Evolutionary conservation across 2,797 vertebrate genomes (phyloP).

Genomic region (Craterocephalus amniculus): DNA sequence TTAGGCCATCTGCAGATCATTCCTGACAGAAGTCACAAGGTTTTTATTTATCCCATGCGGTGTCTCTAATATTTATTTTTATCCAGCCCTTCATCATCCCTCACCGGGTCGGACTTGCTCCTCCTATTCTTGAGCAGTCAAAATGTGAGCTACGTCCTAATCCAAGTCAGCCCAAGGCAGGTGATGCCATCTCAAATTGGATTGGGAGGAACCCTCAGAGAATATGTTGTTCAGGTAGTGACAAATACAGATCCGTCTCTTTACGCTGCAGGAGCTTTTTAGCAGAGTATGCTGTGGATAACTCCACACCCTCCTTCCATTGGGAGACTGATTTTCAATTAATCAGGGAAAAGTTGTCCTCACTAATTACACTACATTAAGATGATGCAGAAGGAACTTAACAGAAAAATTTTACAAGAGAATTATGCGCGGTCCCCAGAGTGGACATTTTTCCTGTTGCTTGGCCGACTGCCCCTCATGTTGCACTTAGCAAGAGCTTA

Average conservation of each 20-base stretch:
- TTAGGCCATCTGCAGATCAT: slow-evolving; percentile 19
- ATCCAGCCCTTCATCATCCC: slow-evolving; percentile 47
- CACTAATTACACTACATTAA: slow-evolving; percentile 67
- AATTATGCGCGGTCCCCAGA: slow-evolving; percentile 50
- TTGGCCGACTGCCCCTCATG: slow-evolving; percentile 31
- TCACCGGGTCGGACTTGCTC: slow-evolving; percentile 56
- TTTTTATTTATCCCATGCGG: slow-evolving; percentile 44
- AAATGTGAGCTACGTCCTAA: slow-evolving; percentile 30
- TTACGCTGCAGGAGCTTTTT: slow-evolving; percentile 40
- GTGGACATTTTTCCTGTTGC: slow-evolving; percentile 47
- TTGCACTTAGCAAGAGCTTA: slow-evolving; percentile 53
- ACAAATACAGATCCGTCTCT: slow-evolving; percentile 38
- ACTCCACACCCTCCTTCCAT: slow-evolving; percentile 16
- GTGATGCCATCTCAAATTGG: slow-evolving; percentile 47
- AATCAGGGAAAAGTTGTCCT: slow-evolving; percentile 60
- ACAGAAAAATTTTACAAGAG: slow-evolving; percentile 45
- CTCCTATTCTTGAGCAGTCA: slow-evolving; percentile 21
- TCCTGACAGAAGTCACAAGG: slow-evolving; percentile 29
- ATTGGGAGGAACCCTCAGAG: slow-evolving; percentile 41
- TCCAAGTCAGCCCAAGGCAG: slow-evolving; percentile 19
- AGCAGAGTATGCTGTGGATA: slow-evolving; percentile 43
- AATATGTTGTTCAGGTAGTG: slow-evolving; percentile 49
- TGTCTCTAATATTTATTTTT: slow-evolving; percentile 49
- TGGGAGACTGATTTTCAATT: slow-evolving; percentile 67
- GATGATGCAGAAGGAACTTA: slow-evolving; percentile 56